Evolutionary conservation across 2,113 vertebrate genomes (phyloP), one percentile per base, ranked within the genome.

Genomic region (Pachyramphus minor): DNA sequence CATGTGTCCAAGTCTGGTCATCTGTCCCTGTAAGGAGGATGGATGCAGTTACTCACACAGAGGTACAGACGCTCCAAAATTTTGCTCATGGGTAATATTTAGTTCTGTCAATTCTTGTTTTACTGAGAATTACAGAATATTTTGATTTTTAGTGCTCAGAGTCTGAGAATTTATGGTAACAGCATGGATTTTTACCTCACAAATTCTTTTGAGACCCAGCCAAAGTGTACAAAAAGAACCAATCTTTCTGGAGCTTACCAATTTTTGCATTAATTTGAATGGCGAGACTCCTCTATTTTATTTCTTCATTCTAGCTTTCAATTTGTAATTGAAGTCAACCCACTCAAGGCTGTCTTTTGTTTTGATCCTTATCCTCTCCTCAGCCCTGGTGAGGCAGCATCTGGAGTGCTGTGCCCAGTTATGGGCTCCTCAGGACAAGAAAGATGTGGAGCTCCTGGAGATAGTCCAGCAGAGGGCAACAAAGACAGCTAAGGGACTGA

Each of bases 21-120:
- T 59, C 44, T 49, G 5, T 47, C 24, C 22, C 24, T 55, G 8
- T 21, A 22, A 73, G 23, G 20, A 41, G 53, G 52, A 55, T 63
- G 45, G 12, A 73, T 35, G 18, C 7, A 52, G 45, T 37, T 37
- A 28, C 14, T 77, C 1, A 0, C 25, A 56, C 0, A 4, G 33
- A 75, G 27, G 17, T 19, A 28, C 8, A 47, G 4, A 27, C 1
- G 9, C n/a, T 59, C 22, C 14, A 42, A 64, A 77, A 37, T 42
- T 56, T 85, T 79, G 60, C 25, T 73, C 5, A 33, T 0, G 0
- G n/a, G 6, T 3, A 56, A 2, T 33, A 47, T 83, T 75, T 44
- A 5, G 4, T 94, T 64, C 24, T 55, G 3, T 8, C 15, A 59
- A 15, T 68, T 82, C 16, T 39, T 64, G 3, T 74, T 91, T 79